Conservation (phyloP, 2,797 vertebrate genomes). For the Labroides dimidiatus region DNA sequence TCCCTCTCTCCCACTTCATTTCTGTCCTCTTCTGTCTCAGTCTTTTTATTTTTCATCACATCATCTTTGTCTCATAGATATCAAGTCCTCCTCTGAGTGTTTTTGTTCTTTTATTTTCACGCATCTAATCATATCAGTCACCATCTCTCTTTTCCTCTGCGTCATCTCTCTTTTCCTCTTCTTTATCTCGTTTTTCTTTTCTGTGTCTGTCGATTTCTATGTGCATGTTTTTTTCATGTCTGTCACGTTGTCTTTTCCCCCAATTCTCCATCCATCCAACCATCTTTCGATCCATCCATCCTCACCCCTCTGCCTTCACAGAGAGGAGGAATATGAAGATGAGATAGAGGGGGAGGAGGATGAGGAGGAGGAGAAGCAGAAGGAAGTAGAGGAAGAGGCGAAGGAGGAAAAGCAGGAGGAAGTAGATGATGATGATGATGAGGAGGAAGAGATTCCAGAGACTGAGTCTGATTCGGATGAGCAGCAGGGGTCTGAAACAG, state of each 20-base stretch:
- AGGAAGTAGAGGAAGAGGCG: slow-evolving; percentile 77
- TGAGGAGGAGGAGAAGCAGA: slow-evolving; percentile 77
- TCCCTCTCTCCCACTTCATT: neutral
- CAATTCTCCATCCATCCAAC: slow-evolving; percentile 24
- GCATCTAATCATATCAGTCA: slow-evolving; percentile 1
- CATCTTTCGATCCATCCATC: slow-evolving; percentile 8
- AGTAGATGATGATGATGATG: slow-evolving; percentile 67
- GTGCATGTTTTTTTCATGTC: slow-evolving; percentile 47
- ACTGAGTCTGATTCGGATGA: slow-evolving; percentile 83
- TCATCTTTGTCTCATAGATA: slow-evolving; percentile 18
- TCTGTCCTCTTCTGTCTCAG: slow-evolving; percentile 5
- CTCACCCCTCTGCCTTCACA: slow-evolving; percentile 46
- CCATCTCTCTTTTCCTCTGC: neutral
- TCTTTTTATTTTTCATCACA: slow-evolving; percentile 13
- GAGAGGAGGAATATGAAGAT: slow-evolving; percentile 81
- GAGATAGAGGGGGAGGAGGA: slow-evolving; percentile 63
- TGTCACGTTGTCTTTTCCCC: slow-evolving; percentile 49
- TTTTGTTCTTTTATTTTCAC: neutral
- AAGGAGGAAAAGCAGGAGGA: slow-evolving; percentile 70
- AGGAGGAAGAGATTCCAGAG: slow-evolving; percentile 74
- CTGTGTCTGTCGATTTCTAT: slow-evolving; percentile 21
- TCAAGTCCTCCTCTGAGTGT: slow-evolving; percentile 9
- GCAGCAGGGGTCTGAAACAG: slow-evolving; percentile 68
- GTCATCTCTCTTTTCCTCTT: neutral
- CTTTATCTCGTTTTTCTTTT: slow-evolving; percentile 29